phyloP scores from a whole-genome alignment of 2,113 vertebrate species.

The Recurvirostra avosetta region DNA sequence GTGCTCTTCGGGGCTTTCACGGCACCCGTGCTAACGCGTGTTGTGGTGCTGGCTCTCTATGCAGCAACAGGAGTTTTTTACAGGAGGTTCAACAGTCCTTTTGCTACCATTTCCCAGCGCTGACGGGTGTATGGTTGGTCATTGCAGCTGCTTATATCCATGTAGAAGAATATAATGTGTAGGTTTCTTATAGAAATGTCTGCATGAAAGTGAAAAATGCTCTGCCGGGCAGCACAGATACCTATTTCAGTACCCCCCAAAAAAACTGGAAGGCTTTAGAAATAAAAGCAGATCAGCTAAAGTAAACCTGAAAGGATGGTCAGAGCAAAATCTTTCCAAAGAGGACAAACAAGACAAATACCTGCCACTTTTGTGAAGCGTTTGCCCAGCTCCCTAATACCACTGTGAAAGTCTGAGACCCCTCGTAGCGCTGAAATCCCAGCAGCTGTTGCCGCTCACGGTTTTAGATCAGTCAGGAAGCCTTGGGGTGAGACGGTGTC shows the following conservation, averaged over 20 bases:
- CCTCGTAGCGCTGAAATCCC: not conserved
- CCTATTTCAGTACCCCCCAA: not conserved
- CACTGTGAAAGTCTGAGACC: not conserved
- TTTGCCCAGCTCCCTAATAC: not conserved
- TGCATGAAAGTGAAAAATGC: not conserved
- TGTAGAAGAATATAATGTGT: not conserved
- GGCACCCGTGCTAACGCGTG: not conserved
- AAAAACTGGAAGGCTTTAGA: not conserved
- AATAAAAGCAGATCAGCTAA: not conserved
- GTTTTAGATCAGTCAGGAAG: conserved; percentile 21
- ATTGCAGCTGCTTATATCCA: not conserved
- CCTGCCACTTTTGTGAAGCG: not conserved
- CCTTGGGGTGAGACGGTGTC: not conserved
- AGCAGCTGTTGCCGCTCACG: not conserved
- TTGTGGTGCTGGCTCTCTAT: not conserved
- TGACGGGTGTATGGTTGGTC: no score
- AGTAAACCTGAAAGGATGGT: not conserved
- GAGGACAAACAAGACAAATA: not conserved
- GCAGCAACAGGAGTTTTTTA: not conserved
- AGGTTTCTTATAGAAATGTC: not conserved
- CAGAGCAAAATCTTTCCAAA: not conserved
- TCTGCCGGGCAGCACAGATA: not conserved
- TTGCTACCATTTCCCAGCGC: not conserved
- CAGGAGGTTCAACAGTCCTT: not conserved
- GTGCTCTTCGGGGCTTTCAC: not conserved